Conservation (phyloP, 2,888 invertebrate species). For the Eupeodes latifasciatus region DNA sequence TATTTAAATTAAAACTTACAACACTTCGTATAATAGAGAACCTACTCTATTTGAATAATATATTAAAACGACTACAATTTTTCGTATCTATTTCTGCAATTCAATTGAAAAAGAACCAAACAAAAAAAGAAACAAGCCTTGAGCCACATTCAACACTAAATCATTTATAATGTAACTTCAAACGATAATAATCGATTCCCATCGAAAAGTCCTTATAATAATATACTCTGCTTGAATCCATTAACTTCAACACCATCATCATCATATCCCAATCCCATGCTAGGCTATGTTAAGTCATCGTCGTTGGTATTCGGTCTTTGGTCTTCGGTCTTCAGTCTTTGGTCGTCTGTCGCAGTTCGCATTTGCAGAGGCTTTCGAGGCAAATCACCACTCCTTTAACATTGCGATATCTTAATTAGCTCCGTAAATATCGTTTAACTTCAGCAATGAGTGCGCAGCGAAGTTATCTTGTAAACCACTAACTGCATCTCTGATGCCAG, state of each 20-base stretch:
- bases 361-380: constrained; percentile 5
- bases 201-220: constrained; percentile 8
- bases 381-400: constrained; percentile 75
- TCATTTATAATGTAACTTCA: constrained; percentile 45
- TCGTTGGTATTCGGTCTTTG: not conserved
- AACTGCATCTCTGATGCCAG: constrained; percentile 59
- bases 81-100: constrained; percentile 1
- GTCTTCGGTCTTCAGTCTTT: not conserved
- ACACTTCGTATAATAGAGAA: not conserved
- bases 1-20: not conserved
- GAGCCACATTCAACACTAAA: constrained; percentile 42
- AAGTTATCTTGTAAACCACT: constrained; percentile 71
- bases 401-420: constrained; percentile 80
- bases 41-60: too few species aligned
- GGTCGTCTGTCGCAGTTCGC: not conserved
- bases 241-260: constrained; percentile 20
- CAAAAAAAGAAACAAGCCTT: too few species aligned
- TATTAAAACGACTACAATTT: not conserved
- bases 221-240: not conserved
- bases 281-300: not conserved
- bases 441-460: constrained; percentile 74
- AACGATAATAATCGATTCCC: constrained; percentile 48
- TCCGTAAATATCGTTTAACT: constrained; percentile 79
- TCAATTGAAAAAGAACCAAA: not conserved
- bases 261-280: not conserved